Evolutionary conservation across 1,140 invertebrate genomes (phyloP), one percentile per base, ranked within the genome.

Genomic region (Platyscapa corneri): DNA sequence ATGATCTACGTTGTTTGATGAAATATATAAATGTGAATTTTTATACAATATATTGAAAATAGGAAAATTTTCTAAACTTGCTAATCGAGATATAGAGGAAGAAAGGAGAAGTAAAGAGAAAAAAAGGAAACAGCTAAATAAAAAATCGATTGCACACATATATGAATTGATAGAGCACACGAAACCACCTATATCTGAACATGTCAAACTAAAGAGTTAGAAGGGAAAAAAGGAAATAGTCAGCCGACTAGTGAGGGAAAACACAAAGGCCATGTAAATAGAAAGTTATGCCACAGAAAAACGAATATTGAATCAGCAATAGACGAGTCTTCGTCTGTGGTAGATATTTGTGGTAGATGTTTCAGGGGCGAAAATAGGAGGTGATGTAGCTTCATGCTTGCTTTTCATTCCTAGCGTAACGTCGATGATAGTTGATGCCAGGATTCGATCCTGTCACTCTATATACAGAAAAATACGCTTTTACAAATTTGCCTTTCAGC

Each of bases 251-350:
- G 20, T 27, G 23, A 60, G 3, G 56, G 84, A 86, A 53, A 87
- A 88, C 82, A 86, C 87, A 86, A 88, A 89, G 88, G 87, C 88
- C 87, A 92, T 91, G 92, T 91, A 92, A 93, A 93, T 92, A 89
- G 91, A 92, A 92, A 92, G 92, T 92, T 92, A 93, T 92, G 90
- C 91, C 88, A 89, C 89, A 88, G 89, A 90, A 92, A 92, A 92
- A 92, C 91, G 92, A 92, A 93, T 93, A 92, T 93, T 92, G 91
- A 92, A 92, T 93, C 91, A 91, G 90, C 89, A 89, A 88, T 86
- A 60, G 88, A 88, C 89, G 64, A 81, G 78, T 81, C 32, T 81
- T 81, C 78, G 64, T 70, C 78, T 81, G 14, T 78, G 84, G 87
- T 87, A 85, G 84, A 83, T 80, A 60, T 78, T 88, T 83, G 14